Percentiles rank a stretch among this genome's conserved stretches.
These are phyloP conservation scores for Drosophila gaucha DNA, from an alignment of 2,888 invertebrate genomes.

Conservation along the genomic window DNA sequence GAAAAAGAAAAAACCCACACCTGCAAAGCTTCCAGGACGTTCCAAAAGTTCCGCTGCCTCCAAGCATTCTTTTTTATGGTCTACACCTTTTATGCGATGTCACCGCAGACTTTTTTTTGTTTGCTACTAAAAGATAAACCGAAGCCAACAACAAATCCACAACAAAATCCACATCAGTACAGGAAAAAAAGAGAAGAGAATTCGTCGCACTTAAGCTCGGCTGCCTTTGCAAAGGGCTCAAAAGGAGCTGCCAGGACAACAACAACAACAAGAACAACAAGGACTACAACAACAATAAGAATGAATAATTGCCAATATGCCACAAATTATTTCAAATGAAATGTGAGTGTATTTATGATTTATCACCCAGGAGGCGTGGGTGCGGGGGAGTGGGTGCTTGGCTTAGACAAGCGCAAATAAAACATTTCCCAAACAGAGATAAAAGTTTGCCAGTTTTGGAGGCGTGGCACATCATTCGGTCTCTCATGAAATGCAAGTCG, in stretches of 20 bases:
- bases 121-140: conserved; percentile 64
- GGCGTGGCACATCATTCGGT: conserved; percentile 65
- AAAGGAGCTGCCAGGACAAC: conserved; percentile 13
- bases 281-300: conserved; percentile 16
- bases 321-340: conserved; percentile 81
- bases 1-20: neutral
- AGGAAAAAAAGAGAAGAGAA: conserved; percentile 40
- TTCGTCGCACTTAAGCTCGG: conserved; percentile 73
- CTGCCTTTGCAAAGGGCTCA: conserved; percentile 39
- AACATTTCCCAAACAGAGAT: conserved; percentile 56
- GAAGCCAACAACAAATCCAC: conserved; percentile 72
- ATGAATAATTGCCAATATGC: conserved; percentile 82
- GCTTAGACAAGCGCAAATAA: conserved; percentile 36
- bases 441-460: conserved; percentile 72
- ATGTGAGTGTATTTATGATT: conserved; percentile 81
- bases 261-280: conserved; percentile 1
- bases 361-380: conserved; percentile 38
- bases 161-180: conserved; percentile 73
- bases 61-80: conserved; percentile 48
- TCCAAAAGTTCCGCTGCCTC: conserved; percentile 23
- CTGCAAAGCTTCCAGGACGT: conserved; percentile 6
- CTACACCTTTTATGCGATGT: conserved; percentile 74
- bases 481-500: conserved; percentile 63
- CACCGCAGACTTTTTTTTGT: conserved; percentile 55
- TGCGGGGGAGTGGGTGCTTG: neutral